phyloP scores from a whole-genome alignment of 2,888 invertebrate species.

The Chrysolina haemoptera region DNA sequence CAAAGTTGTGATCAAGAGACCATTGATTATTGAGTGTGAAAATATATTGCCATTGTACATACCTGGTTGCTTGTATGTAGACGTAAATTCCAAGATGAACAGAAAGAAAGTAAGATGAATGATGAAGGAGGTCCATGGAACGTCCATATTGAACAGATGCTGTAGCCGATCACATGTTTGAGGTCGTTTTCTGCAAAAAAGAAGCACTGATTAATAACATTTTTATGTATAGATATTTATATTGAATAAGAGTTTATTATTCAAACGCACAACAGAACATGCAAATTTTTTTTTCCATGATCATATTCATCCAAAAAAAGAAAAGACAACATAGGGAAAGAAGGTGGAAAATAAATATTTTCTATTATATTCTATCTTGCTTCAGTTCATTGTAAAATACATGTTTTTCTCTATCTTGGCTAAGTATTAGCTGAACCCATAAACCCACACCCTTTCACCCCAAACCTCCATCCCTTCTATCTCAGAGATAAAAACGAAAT shows the following conservation, averaged over 20 bases:
- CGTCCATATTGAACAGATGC: constrained; percentile 63
- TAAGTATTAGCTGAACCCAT: background rate
- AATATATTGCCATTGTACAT: constrained; percentile 38
- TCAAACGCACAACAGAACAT: too few species aligned
- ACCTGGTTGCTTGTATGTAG: constrained; percentile 67
- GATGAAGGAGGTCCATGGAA: constrained; percentile 66
- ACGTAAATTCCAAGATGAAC: constrained; percentile 63
- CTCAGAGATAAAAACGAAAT: background rate
- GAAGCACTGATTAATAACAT: constrained; percentile 35
- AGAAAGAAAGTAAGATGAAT: constrained; percentile 63
- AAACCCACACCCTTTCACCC: background rate
- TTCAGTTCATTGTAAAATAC: too few species aligned
- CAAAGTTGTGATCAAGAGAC: too few species aligned
- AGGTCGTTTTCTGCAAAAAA: constrained; percentile 64
- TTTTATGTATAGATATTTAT: too few species aligned
- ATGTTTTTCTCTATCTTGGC: background rate
- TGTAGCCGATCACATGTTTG: constrained; percentile 66
- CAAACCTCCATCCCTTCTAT: background rate
- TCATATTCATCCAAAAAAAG: too few species aligned
- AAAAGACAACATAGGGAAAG: too few species aligned
- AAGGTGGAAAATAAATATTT: too few species aligned
- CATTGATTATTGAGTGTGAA: too few species aligned
- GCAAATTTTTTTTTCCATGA: too few species aligned
- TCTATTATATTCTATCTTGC: too few species aligned
- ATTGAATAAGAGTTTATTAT: too few species aligned